Conservation (phyloP, 2,888 invertebrate genomes). For the Hemaris fuciformis region DNA sequence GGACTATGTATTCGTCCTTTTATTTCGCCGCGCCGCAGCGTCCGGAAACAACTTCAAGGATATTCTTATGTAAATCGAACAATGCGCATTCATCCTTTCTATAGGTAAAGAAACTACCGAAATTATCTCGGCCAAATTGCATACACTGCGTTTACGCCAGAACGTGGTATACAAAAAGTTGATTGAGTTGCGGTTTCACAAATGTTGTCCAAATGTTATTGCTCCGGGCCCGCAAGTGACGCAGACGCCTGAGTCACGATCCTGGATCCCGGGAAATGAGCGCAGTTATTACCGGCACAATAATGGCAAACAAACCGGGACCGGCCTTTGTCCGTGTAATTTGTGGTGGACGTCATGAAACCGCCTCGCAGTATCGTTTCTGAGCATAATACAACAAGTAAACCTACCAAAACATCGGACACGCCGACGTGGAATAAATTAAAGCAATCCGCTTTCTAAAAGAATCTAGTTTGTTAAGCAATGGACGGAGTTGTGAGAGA, state of each 20-base stretch:
- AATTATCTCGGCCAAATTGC: constrained; percentile 33
- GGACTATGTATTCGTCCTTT: neutral
- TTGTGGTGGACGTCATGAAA: constrained; percentile 14
- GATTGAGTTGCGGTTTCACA: constrained; percentile 31
- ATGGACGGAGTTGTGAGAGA: constrained; percentile 38
- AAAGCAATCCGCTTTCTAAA: neutral
- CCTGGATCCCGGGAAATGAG: constrained; percentile 43
- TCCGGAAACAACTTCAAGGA: constrained; percentile 1
- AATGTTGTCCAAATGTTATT: constrained; percentile 42
- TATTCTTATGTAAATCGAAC: constrained; percentile 10
- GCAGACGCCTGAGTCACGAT: constrained; percentile 49
- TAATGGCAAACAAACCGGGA: constrained; percentile 24
- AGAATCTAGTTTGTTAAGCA: neutral
- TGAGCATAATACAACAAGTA: neutral
- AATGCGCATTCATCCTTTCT: constrained; percentile 12
- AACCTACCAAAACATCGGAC: neutral
- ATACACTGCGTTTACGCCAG: constrained; percentile 23
- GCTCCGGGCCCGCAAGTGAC: constrained; percentile 49
- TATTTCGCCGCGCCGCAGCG: neutral
- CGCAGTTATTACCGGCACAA: constrained; percentile 50
- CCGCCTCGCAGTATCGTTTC: neutral
- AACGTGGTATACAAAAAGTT: constrained; percentile 31
- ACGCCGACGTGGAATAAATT: neutral
- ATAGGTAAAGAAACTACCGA: constrained; percentile 34
- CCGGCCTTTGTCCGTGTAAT: constrained; percentile 42